A percentile compares a stretch with the other conserved stretches of the same genome.
These are phyloP conservation scores for Arenaria interpres DNA, from an alignment of 2,113 vertebrate genomes.

Conservation along the genomic window DNA sequence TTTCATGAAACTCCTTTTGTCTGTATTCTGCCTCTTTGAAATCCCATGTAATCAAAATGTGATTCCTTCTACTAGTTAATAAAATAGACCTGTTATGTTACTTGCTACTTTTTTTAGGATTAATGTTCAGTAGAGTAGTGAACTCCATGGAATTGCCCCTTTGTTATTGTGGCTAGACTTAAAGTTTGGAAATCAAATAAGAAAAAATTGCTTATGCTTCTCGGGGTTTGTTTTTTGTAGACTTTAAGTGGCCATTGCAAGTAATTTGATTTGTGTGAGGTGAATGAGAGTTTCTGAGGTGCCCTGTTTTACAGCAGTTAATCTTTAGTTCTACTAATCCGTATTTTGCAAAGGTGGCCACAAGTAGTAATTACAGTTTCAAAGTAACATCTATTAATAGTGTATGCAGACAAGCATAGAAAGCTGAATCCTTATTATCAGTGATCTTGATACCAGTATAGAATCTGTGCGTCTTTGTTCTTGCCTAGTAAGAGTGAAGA, in stretches of 20 bases:
- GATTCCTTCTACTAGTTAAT: neutral
- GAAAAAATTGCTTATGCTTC: neutral
- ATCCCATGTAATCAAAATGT: neutral
- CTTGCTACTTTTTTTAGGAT: neutral
- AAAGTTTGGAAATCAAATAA: neutral
- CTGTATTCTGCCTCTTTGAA: neutral
- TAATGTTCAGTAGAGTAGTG: neutral
- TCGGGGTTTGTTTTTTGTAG: neutral
- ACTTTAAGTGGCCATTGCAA: neutral
- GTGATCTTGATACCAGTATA: neutral
- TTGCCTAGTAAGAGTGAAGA: neutral
- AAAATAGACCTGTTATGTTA: neutral
- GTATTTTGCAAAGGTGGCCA: neutral
- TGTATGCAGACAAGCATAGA: neutral
- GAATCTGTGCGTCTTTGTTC: slow-evolving; percentile 21
- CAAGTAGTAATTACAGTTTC: slow-evolving; percentile 47
- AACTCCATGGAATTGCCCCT: neutral
- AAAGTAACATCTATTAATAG: slow-evolving; percentile 45
- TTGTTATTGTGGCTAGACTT: neutral
- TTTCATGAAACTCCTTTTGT: neutral
- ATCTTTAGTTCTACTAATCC: slow-evolving; percentile 12
- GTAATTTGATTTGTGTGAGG: neutral
- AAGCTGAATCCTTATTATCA: slow-evolving; percentile 16
- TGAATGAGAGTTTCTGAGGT: neutral
- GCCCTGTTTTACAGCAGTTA: neutral